Evolutionary conservation across 2,113 vertebrate species (phyloP).

Genomic region (Dryoscopus gambensis): DNA sequence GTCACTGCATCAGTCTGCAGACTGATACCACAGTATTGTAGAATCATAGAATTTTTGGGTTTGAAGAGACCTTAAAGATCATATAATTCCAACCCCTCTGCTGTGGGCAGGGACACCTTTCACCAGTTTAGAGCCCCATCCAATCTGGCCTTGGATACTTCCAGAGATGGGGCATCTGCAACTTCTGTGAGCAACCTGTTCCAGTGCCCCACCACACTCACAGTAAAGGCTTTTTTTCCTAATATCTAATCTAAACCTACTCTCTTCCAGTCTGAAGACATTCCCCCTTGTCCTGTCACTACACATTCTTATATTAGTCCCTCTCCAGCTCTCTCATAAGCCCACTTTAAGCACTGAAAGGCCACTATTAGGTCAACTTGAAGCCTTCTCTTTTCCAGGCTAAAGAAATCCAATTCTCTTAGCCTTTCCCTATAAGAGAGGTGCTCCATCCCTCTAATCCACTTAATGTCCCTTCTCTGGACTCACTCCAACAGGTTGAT

Average conservation of each 20-base stretch:
- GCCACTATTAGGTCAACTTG: neutral
- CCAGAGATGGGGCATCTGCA: neutral
- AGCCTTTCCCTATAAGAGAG: neutral
- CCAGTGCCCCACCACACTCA: neutral
- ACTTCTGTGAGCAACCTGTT: neutral
- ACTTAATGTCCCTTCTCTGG: neutral
- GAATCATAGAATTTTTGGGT: neutral
- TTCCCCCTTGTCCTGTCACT: neutral
- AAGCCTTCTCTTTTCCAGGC: neutral
- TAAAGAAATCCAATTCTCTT: neutral
- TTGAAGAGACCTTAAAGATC: neutral
- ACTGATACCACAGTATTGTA: neutral
- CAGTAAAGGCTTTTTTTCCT: neutral
- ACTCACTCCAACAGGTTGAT: neutral
- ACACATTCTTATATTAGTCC: neutral
- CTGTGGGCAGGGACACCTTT: neutral
- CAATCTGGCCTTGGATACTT: neutral
- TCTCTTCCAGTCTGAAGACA: neutral
- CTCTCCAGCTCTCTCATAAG: neutral
- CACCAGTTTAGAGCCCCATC: neutral
- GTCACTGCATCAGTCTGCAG: neutral
- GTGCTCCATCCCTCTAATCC: neutral
- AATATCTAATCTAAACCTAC: neutral
- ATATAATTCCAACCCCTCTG: neutral
- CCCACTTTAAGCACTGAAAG: neutral